phyloP scores from a whole-genome alignment of 92 coral and sea anemone genomes.

The Epizoanthus ramosus region DNA sequence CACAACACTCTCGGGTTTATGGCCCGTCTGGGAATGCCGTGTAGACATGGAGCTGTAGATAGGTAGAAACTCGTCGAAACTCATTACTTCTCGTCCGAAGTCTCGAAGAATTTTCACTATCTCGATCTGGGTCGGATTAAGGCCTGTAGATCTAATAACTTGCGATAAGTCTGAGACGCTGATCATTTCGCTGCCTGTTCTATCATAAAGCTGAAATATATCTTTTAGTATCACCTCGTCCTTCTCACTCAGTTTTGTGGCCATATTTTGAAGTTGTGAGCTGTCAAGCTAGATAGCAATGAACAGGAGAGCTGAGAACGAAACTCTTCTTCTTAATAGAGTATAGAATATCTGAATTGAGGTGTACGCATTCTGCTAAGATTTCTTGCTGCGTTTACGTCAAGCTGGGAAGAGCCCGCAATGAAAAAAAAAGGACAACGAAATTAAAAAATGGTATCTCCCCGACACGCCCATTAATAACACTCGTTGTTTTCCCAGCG shows the following conservation, averaged over 20 bases:
- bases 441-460: too few relatives aligned
- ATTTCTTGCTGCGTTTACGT: too few relatives aligned
- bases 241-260: conserved; percentile 59
- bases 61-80: conserved; percentile 90
- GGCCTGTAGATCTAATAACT: conserved; percentile 85
- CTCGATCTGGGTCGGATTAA: conserved; percentile 91
- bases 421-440: too few relatives aligned
- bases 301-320: too few relatives aligned
- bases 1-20: conserved; percentile 83
- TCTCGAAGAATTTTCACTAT: conserved; percentile 88
- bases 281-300: too few relatives aligned
- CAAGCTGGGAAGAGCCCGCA: too few relatives aligned
- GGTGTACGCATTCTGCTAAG: too few relatives aligned
- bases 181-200: conserved; percentile 81
- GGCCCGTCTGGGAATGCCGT: conserved; percentile 72
- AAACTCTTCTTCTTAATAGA: too few relatives aligned
- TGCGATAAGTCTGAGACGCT: conserved; percentile 81
- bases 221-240: conserved; percentile 87
- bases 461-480: too few relatives aligned
- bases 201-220: conserved; percentile 86
- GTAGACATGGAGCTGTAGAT: conserved; percentile 86
- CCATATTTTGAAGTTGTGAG: conserved; percentile 35
- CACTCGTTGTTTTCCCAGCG: too few relatives aligned
- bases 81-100: conserved; percentile 75
- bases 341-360: too few relatives aligned